These are phyloP conservation scores for Anas platyrhynchos DNA, from an alignment of 2,113 vertebrate species.

Conservation along the genomic window DNA sequence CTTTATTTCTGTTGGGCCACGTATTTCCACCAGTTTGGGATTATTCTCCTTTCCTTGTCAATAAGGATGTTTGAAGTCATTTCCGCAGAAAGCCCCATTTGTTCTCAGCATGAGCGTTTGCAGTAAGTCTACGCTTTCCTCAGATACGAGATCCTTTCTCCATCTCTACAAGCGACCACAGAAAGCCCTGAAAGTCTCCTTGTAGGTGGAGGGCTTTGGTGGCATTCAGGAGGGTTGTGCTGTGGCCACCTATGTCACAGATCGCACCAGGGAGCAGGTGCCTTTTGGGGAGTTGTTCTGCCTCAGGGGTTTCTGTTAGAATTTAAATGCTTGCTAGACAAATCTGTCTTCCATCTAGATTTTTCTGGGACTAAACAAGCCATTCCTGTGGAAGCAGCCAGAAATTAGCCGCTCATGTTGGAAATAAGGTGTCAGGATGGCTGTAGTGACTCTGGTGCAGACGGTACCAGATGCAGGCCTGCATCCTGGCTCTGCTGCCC, in stretches of 20 bases:
- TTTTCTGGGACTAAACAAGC: not conserved
- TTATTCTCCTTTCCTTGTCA: not conserved
- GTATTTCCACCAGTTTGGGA: not conserved
- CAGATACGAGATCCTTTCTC: not conserved
- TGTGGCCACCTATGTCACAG: accelerated
- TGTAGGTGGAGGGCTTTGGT: not conserved
- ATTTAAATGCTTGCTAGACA: not conserved
- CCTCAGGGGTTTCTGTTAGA: not conserved
- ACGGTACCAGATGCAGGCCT: not conserved
- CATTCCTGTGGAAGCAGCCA: not conserved
- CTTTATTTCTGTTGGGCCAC: not conserved
- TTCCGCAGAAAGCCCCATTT: not conserved
- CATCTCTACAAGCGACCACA: not conserved
- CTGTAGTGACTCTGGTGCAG: not conserved
- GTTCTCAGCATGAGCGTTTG: not conserved
- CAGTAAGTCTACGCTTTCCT: not conserved
- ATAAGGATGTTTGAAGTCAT: not conserved
- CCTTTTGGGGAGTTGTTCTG: not conserved
- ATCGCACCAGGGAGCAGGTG: not conserved
- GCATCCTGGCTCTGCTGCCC: not conserved
- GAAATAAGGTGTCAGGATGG: not conserved
- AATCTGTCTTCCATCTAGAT: not conserved
- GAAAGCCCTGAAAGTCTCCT: not conserved
- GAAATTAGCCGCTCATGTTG: accelerated
- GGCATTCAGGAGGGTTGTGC: not conserved